Evolutionary conservation across 1,140 invertebrate species (phyloP).

Genomic region (Lordiphosa collinella): DNA sequence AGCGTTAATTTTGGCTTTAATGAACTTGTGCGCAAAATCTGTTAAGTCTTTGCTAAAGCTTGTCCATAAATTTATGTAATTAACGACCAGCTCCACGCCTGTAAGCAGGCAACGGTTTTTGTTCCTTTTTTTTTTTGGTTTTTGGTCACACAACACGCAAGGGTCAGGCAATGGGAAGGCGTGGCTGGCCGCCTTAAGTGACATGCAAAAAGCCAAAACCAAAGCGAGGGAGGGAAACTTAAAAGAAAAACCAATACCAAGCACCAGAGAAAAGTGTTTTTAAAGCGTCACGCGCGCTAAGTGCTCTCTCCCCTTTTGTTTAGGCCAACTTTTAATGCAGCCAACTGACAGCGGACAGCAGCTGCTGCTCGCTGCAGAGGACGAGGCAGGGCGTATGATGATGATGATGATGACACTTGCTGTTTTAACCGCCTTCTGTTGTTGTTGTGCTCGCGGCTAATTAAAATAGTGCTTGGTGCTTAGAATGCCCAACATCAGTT

Average conservation of each 20-base stretch:
- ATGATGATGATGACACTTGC: slow-evolving; percentile 1
- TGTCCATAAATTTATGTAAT: slow-evolving; percentile 32
- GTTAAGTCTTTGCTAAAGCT: background rate
- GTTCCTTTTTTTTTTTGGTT: background rate
- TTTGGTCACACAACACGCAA: background rate
- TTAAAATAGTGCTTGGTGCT: slow-evolving; percentile 48
- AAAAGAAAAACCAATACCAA: slow-evolving; percentile 14
- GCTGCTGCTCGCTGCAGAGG: slow-evolving; percentile 23
- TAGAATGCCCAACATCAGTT: slow-evolving; percentile 35
- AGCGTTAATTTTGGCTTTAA: slow-evolving; percentile 12
- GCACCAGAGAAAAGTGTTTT: too few species aligned
- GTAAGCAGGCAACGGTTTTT: background rate
- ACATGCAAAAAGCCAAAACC: slow-evolving; percentile 31
- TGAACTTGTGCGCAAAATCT: background rate
- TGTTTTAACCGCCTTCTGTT: too few species aligned
- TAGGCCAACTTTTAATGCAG: slow-evolving; percentile 47
- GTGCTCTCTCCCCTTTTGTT: slow-evolving; percentile 37
- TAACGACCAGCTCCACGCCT: slow-evolving; percentile 25
- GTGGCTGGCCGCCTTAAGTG: slow-evolving; percentile 8
- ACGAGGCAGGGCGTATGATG: slow-evolving; percentile 8
- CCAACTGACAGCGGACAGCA: slow-evolving; percentile 1
- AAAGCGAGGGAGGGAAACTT: background rate
- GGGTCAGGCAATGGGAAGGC: background rate
- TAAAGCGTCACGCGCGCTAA: slow-evolving; percentile 8
- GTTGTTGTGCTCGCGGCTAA: slow-evolving; percentile 28